These are phyloP conservation scores for Actinemys pallida DNA, from an alignment of 2,113 vertebrate genomes.

Conservation along the genomic window DNA sequence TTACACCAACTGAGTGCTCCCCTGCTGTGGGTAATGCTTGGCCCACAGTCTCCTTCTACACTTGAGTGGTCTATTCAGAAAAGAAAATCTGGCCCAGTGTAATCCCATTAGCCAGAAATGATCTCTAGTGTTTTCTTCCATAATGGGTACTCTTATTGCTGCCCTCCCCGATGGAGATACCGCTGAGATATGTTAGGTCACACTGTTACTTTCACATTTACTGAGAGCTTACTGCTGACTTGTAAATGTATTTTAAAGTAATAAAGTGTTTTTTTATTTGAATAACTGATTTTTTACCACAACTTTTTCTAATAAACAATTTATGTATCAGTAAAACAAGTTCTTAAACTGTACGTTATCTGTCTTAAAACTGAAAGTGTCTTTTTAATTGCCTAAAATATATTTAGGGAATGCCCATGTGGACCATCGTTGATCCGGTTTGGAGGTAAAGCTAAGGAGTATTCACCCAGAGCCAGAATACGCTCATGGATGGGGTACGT, in stretches of 20 bases:
- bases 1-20: neutral
- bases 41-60: neutral
- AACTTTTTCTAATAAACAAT: neutral
- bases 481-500: constrained; percentile 97
- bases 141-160: neutral
- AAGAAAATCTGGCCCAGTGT: neutral
- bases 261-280: neutral
- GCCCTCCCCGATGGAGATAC: neutral
- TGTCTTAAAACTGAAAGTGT: neutral
- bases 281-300: neutral
- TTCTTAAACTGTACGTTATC: neutral
- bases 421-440: constrained; percentile 92
- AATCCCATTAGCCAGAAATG: neutral
- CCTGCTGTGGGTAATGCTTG: neutral
- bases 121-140: neutral
- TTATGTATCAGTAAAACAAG: neutral
- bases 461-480: constrained; percentile 91
- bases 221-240: neutral
- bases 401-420: constrained; percentile 92
- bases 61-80: neutral
- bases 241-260: neutral
- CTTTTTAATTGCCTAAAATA: neutral
- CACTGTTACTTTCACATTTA: neutral
- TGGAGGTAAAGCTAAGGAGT: constrained; percentile 94
- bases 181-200: neutral